Conservation (phyloP, 2,113 vertebrate species). For the Mugil cephalus region DNA sequence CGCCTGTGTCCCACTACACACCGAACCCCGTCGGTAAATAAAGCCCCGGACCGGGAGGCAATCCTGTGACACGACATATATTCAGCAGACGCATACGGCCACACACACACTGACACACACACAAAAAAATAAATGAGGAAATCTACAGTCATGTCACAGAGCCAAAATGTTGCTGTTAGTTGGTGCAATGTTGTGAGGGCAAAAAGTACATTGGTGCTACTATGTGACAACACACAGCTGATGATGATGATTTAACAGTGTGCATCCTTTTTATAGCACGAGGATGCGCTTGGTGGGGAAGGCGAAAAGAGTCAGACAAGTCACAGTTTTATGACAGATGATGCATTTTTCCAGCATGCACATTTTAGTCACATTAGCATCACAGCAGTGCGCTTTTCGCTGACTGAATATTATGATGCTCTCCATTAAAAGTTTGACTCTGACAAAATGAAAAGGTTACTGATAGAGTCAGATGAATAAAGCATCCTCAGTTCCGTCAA, state of each 20-base stretch:
- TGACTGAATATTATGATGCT: not conserved
- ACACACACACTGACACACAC: slow-evolving; percentile 16
- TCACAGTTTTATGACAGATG: slow-evolving; percentile 16
- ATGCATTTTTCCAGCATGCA: not conserved
- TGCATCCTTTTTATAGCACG: slow-evolving; percentile 1
- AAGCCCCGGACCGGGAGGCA: slow-evolving; percentile 57
- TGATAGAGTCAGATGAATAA: slow-evolving; percentile 10
- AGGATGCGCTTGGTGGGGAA: not conserved
- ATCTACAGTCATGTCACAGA: slow-evolving; percentile 52
- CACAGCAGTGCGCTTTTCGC: not conserved
- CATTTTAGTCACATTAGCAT: slow-evolving; percentile 14
- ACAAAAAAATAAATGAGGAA: slow-evolving; percentile 36
- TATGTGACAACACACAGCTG: slow-evolving; percentile 18
- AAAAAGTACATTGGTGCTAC: slow-evolving; percentile 1
- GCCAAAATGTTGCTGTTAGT: slow-evolving; percentile 27
- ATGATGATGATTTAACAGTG: slow-evolving; percentile 14
- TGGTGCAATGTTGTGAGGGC: not conserved
- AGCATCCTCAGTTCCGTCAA: not conserved
- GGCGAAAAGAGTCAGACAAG: not conserved
- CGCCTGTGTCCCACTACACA: slow-evolving; percentile 49
- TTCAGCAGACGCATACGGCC: slow-evolving; percentile 34
- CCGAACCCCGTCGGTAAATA: slow-evolving; percentile 69
- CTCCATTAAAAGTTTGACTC: not conserved
- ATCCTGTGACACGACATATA: slow-evolving; percentile 65
- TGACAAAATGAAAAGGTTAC: not conserved